Base-by-base conservation (phyloP, 2,888 invertebrate genomes). In the Elegia similella region DNA sequence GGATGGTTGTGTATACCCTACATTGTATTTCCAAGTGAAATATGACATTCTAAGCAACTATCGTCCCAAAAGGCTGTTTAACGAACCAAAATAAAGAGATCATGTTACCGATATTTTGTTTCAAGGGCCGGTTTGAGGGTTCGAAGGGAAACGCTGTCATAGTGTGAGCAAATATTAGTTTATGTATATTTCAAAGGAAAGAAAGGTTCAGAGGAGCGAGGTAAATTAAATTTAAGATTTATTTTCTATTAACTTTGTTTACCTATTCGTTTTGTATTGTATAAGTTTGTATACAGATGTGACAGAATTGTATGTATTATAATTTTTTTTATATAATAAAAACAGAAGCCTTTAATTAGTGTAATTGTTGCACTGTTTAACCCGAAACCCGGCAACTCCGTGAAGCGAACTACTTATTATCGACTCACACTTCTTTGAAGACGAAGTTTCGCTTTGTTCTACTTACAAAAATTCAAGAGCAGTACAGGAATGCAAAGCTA, bases 1-100 rank as follows among this genome's bases (percentile, higher is more conserved):
- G 23, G 23, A 23, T 23, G 2, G 23, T 23, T 5, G 23, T 2
- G 23, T 23, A 23, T 3, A 23, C 34, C 12, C n/a, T 8, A 2
- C 12, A n/a, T 38, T 12, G 1, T 38, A n/a, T 38, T 2, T 38
- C 38, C 1, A 38, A 38, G 32, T 32, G 7, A 32, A 7, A 10
- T 32, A 32, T 7, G 7, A 12, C 38, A 5, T 3, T 38, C 38
- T n/a, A 38, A 38, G 38, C n/a, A 8, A 38, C 38, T 38, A 32
- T 48, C 32, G 48, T 48, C 32, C 32, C 48, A 48, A 48, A 30
- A 32, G 48, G n/a, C 38, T 30, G 32, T 48, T 32, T 32, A 48
- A 48, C 48, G 32, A 48, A 48, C 32, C 48, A 32, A 10, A 30
- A 13, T 10, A 48, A 48, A 48, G 13, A 30, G 30, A 48, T 48